These are phyloP conservation scores for Arenaria interpres DNA, from an alignment of 2,113 vertebrate species.

Conservation along the genomic window DNA sequence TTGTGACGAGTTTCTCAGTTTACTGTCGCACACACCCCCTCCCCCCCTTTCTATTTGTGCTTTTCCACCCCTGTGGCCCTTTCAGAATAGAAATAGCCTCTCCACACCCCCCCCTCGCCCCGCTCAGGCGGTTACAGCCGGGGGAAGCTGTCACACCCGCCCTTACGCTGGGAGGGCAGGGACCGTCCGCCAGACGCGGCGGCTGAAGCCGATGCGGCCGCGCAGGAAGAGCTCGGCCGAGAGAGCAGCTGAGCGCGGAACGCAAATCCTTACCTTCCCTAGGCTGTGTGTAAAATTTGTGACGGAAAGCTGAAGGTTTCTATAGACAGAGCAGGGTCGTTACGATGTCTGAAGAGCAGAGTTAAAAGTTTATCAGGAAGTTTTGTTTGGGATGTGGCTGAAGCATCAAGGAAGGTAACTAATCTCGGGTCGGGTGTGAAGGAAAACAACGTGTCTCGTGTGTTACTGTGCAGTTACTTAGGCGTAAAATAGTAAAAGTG, in stretches of 20 bases:
- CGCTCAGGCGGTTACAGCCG: rapidly evolving
- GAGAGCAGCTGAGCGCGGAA: neutral
- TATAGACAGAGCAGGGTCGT: rapidly evolving
- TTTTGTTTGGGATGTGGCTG: neutral
- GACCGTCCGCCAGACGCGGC: rapidly evolving
- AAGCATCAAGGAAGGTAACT: neutral
- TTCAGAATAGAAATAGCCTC: neutral
- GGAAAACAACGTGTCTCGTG: neutral
- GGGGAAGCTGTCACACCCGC: rapidly evolving
- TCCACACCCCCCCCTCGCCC: too few species aligned
- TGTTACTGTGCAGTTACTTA: neutral
- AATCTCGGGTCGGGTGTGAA: neutral
- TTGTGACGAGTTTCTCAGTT: neutral
- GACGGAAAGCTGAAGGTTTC: neutral
- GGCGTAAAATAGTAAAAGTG: neutral
- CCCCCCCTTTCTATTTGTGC: neutral
- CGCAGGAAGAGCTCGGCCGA: neutral
- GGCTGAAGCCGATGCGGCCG: neutral
- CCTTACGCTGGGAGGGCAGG: rapidly evolving
- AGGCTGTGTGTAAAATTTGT: neutral
- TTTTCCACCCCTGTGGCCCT: neutral
- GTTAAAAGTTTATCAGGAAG: neutral
- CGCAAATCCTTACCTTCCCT: neutral
- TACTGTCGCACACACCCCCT: neutral
- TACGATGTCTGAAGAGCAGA: neutral